Percentiles rank a stretch among this genome's conserved stretches.
Conservation (phyloP, 1,140 invertebrate genomes). For the Pogonomyrmex californicus region DNA sequence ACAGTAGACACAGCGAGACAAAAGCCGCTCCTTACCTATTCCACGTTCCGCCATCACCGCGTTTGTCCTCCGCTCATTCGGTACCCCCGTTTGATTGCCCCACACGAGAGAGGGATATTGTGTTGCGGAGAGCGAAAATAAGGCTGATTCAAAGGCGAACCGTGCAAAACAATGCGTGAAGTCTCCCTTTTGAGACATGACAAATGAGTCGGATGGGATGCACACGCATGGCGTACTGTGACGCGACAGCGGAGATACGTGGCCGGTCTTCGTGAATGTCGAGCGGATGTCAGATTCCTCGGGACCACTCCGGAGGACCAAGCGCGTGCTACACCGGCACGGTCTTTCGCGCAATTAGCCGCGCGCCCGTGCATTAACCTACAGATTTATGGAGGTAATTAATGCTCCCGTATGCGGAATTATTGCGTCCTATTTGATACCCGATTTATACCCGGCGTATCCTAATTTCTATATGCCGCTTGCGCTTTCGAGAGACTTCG, state of each 20-base stretch:
- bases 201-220: slow-evolving; percentile 39
- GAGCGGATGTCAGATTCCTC: slow-evolving; percentile 67
- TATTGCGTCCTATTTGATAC: slow-evolving; percentile 65
- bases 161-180: slow-evolving; percentile 14
- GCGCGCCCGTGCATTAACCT: slow-evolving; percentile 69
- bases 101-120: slow-evolving; percentile 7
- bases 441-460: slow-evolving; percentile 36
- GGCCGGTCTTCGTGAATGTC: slow-evolving; percentile 48
- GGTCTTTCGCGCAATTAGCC: slow-evolving; percentile 75
- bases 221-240: not conserved
- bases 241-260: slow-evolving; percentile 43
- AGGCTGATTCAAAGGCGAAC: slow-evolving; percentile 18
- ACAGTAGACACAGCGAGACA: slow-evolving; percentile 67
- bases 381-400: slow-evolving; percentile 75
- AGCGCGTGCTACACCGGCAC: slow-evolving; percentile 51
- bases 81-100: slow-evolving; percentile 2
- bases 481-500: not conserved
- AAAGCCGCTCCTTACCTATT: slow-evolving; percentile 66
- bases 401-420: slow-evolving; percentile 66
- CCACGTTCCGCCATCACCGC: slow-evolving; percentile 18
- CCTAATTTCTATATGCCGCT: slow-evolving; percentile 16
- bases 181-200: slow-evolving; percentile 29
- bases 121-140: not conserved
- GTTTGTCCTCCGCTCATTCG: not conserved
- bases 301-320: slow-evolving; percentile 20